Percentiles rank a stretch among this genome's conserved stretches.
These are phyloP conservation scores for Leucozona laternaria DNA, from an alignment of 2,888 invertebrate genomes.

Conservation along the genomic window DNA sequence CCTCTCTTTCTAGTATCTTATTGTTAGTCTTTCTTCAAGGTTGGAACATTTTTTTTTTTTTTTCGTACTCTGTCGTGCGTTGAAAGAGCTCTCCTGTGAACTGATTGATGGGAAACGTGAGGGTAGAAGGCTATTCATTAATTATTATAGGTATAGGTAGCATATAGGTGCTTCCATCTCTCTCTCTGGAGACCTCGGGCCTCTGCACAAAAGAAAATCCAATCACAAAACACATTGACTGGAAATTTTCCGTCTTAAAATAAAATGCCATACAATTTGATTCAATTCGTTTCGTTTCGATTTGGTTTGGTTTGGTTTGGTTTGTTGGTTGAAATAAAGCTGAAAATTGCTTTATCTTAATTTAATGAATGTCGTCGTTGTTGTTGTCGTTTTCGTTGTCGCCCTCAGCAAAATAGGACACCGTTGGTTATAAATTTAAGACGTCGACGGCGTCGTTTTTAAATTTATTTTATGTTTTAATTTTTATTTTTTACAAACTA, in stretches of 20 bases:
- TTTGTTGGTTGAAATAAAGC: background rate
- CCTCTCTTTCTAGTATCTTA: too few species aligned
- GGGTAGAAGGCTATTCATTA: slow-evolving; percentile 32
- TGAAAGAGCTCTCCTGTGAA: slow-evolving; percentile 31
- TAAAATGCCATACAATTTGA: slow-evolving; percentile 39
- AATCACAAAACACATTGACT: slow-evolving; percentile 46
- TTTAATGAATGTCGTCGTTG: background rate
- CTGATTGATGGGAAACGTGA: slow-evolving; percentile 35
- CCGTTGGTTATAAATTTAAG: slow-evolving; percentile 1
- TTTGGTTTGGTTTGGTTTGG: slow-evolving; percentile 15
- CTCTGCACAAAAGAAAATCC: slow-evolving; percentile 14
- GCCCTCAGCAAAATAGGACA: slow-evolving; percentile 38
- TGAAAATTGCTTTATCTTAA: slow-evolving; percentile 26
- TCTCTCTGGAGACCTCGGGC: background rate
- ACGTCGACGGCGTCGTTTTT: background rate
- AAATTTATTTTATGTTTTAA: slow-evolving; percentile 4
- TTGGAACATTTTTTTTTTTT: slow-evolving; percentile 19
- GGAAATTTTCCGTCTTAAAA: slow-evolving; percentile 47
- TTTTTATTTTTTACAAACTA: background rate
- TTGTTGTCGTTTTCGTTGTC: too few species aligned
- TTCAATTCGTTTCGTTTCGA: slow-evolving; percentile 17
- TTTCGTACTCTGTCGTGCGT: slow-evolving; percentile 1
- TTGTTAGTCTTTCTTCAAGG: slow-evolving; percentile 47
- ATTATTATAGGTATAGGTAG: background rate
- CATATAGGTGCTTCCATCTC: background rate